Conservation (phyloP, 2,113 vertebrate genomes). For the Etheostoma cragini region DNA sequence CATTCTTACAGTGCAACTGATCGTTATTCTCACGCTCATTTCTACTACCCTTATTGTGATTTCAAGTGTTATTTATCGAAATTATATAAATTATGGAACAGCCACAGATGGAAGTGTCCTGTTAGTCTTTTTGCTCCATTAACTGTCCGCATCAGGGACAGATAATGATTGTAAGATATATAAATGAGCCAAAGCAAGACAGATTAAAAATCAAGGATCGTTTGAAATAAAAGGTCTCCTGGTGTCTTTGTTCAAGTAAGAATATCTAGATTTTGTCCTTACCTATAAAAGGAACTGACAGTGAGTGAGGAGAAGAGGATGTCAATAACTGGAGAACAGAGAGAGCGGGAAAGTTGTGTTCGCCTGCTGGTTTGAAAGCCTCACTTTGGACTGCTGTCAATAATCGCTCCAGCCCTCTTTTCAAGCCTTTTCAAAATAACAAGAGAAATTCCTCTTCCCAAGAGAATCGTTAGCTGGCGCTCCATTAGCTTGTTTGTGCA, state of each 20-base stretch:
- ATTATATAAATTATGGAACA: conserved; percentile 51
- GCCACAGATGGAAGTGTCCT: conserved; percentile 55
- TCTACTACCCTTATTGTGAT: conserved; percentile 36
- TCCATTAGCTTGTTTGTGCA: conserved; percentile 80
- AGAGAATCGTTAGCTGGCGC: conserved; percentile 76
- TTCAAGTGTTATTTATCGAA: conserved; percentile 63
- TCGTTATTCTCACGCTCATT: conserved; percentile 58
- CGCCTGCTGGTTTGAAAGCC: conserved; percentile 65
- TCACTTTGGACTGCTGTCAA: conserved; percentile 74
- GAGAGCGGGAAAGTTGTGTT: conserved; percentile 35
- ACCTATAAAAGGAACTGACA: conserved; percentile 34
- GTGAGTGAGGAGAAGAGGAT: conserved; percentile 34
- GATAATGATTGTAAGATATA: conserved; percentile 73
- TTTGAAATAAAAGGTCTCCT: conserved; percentile 71
- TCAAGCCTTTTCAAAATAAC: conserved; percentile 82
- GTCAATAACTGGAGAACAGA: conserved; percentile 50
- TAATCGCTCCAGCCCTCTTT: conserved; percentile 68
- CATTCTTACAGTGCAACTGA: conserved; percentile 64
- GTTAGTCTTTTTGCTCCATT: conserved; percentile 68
- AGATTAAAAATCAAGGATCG: conserved; percentile 71
- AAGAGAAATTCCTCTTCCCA: conserved; percentile 79
- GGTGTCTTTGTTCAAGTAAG: conserved; percentile 72
- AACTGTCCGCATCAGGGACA: conserved; percentile 68
- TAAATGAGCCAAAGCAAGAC: conserved; percentile 73
- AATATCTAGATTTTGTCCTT: conserved; percentile 56